phyloP scores from a whole-genome alignment of 2,113 vertebrate genomes.

The Hippolais icterina region DNA sequence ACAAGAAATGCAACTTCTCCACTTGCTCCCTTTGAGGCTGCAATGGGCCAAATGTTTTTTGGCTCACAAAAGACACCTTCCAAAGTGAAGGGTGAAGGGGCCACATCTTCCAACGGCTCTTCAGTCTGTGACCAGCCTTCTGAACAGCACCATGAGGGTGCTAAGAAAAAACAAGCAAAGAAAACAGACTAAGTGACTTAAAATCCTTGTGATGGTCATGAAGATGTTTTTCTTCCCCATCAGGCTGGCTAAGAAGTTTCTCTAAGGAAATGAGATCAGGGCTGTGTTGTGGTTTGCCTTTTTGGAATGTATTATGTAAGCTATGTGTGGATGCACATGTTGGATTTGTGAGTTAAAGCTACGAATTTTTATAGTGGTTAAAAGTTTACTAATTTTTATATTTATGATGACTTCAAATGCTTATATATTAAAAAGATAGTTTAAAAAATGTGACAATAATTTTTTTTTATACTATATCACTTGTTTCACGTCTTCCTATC shows the following conservation, averaged over 20 bases:
- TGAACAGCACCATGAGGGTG: not conserved
- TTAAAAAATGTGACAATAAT: conserved; percentile 9
- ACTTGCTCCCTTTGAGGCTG: conserved; percentile 79
- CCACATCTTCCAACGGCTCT: conserved; percentile 41
- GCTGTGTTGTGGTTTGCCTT: not conserved
- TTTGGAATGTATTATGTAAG: conserved; percentile 5
- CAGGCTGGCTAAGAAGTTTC: conserved; percentile 43
- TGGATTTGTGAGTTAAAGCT: conserved; percentile 38
- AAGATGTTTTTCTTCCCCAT: conserved; percentile 33
- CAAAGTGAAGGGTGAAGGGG: conserved; percentile 60
- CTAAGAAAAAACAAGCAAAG: conserved; percentile 68
- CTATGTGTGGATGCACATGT: conserved; percentile 25
- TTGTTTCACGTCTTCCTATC: not conserved
- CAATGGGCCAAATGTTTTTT: conserved; percentile 81
- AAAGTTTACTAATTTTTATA: conserved; percentile 62
- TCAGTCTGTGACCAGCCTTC: not conserved
- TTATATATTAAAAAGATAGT: not conserved
- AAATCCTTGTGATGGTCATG: not conserved
- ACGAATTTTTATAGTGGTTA: conserved; percentile 33
- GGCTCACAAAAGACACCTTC: conserved; percentile 59
- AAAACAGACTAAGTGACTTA: conserved; percentile 66
- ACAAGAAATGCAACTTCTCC: conserved; percentile 74
- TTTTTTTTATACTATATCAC: not conserved
- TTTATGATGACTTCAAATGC: conserved; percentile 16
- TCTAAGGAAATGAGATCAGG: conserved; percentile 16